phyloP scores from a whole-genome alignment of 2,888 invertebrate species.

The Aphidius colemani region DNA sequence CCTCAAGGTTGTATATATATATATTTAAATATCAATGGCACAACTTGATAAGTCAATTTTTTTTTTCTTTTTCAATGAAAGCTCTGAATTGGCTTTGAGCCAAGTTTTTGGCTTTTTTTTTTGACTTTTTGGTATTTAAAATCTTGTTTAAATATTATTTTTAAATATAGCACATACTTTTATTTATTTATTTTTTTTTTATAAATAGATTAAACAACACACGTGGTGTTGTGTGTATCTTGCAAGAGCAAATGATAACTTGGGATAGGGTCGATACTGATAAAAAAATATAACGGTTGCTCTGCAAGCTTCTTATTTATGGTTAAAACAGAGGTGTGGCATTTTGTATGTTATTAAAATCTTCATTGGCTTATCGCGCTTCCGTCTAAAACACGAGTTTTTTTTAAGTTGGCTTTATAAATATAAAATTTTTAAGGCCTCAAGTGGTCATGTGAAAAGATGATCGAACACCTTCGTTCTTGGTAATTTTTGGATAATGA shows the following conservation, averaged over 20 bases:
- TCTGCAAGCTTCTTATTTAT: conserved; percentile 33
- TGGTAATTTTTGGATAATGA: not conserved
- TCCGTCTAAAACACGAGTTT: conserved; percentile 15
- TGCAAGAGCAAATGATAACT: no score
- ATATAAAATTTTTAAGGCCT: not conserved
- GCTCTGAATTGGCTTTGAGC: no score
- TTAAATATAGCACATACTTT: not conserved
- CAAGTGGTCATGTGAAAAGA: not conserved
- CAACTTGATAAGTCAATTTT: not conserved
- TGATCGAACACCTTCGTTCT: not conserved
- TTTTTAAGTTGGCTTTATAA: not conserved
- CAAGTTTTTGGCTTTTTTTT: no score
- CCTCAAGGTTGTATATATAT: no score
- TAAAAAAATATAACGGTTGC: conserved; percentile 17
- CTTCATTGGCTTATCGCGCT: conserved; percentile 33
- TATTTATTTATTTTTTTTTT: not conserved
- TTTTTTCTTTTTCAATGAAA: no score
- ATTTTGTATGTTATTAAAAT: conserved; percentile 36
- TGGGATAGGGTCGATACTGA: conserved; percentile 9
- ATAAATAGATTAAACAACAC: not conserved
- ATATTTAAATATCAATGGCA: not conserved
- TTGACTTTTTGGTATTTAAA: no score
- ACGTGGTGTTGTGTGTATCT: not conserved
- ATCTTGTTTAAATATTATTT: not conserved
- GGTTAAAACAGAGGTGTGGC: conserved; percentile 28